phyloP scores from a whole-genome alignment of 2,888 invertebrate species.

The Lycaena phlaeas region DNA sequence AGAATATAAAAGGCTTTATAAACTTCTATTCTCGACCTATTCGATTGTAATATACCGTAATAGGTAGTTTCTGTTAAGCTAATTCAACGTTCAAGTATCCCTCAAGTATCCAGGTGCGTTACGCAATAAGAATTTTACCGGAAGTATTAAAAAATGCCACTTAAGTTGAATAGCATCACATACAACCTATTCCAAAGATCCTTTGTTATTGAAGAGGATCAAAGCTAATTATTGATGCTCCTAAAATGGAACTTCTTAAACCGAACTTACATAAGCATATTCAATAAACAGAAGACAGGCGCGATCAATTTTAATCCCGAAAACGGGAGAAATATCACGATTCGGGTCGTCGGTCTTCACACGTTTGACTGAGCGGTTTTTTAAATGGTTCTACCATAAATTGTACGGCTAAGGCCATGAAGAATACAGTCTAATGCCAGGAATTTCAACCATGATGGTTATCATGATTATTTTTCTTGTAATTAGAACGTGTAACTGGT shows the following conservation, averaged over 20 bases:
- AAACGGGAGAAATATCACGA: conserved; percentile 70
- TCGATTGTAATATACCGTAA: not conserved
- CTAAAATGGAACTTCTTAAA: conserved; percentile 34
- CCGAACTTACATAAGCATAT: conserved; percentile 56
- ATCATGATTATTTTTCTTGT: conserved; percentile 65
- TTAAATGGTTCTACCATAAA: too few species aligned
- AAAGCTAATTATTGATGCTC: conserved; percentile 55
- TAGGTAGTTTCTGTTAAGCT: conserved; percentile 1
- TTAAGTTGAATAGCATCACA: conserved; percentile 38
- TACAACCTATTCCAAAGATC: conserved; percentile 30
- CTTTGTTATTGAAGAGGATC: conserved; percentile 58
- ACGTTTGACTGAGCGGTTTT: conserved; percentile 71
- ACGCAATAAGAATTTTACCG: conserved; percentile 30
- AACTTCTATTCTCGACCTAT: too few species aligned
- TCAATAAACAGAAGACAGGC: conserved; percentile 56
- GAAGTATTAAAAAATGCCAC: conserved; percentile 46
- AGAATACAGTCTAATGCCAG: too few species aligned
- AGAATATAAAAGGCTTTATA: too few species aligned
- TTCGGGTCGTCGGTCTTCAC: conserved; percentile 69
- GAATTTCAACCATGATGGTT: conserved; percentile 58
- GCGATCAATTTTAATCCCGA: conserved; percentile 62
- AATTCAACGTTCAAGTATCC: conserved; percentile 2
- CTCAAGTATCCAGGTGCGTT: conserved; percentile 10
- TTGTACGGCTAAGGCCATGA: too few species aligned
- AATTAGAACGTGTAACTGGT: conserved; percentile 69